phyloP scores from a whole-genome alignment of 2,797 vertebrate genomes.

The Arremon brunneinucha region DNA sequence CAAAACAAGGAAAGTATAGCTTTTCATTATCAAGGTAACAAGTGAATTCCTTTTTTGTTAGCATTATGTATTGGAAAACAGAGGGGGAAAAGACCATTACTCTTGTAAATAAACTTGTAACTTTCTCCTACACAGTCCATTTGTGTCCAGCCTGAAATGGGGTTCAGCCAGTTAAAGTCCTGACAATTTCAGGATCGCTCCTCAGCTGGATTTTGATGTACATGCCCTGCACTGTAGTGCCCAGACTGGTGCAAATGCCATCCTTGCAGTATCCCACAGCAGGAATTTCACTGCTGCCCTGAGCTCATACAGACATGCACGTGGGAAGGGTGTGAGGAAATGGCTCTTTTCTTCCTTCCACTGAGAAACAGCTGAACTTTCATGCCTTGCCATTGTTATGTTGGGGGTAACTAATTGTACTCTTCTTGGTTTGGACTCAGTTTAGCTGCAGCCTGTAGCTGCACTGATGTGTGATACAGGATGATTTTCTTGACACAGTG shows the following conservation, averaged over 20 bases:
- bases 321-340: background rate
- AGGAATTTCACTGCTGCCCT: background rate
- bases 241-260: background rate
- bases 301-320: background rate
- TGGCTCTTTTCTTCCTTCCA: background rate
- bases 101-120: background rate
- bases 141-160: background rate
- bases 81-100: fast-evolving
- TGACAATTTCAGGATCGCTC: background rate
- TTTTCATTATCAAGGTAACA: background rate
- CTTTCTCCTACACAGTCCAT: background rate
- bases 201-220: background rate
- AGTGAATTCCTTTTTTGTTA: background rate
- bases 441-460: background rate
- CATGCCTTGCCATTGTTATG: background rate
- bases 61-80: background rate
- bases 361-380: background rate
- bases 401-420: background rate
- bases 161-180: background rate
- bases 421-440: background rate
- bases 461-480: background rate
- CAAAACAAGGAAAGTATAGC: background rate
- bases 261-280: background rate
- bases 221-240: fast-evolving
- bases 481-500: background rate